phyloP scores from a whole-genome alignment of 2,888 invertebrate species.

The Resseliella maxima region DNA sequence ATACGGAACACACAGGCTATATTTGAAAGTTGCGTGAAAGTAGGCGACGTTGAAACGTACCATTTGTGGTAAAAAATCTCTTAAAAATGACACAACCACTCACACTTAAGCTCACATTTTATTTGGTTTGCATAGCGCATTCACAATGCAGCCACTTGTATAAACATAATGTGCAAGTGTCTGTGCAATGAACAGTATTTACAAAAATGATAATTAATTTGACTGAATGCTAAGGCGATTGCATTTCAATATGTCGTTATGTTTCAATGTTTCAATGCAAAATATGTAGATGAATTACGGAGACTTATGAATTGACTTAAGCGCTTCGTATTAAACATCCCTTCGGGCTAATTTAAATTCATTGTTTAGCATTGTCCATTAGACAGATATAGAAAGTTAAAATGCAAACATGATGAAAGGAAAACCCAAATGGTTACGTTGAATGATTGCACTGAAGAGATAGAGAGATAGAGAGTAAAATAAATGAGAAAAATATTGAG shows the following conservation, averaged over 20 bases:
- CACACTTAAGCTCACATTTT: not conserved
- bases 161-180: no score
- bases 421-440: no score
- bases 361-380: not conserved
- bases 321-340: not conserved
- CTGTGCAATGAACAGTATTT: not conserved
- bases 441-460: no score
- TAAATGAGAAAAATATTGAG: not conserved
- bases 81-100: constrained; percentile 32
- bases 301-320: constrained; percentile 15
- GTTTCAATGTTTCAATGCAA: constrained; percentile 8
- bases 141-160: not conserved
- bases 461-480: no score
- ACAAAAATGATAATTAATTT: constrained; percentile 42
- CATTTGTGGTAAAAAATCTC: constrained; percentile 3
- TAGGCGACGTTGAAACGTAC: not conserved
- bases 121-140: not conserved
- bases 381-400: not conserved
- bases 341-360: not conserved
- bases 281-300: not conserved
- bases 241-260: constrained; percentile 6
- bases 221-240: not conserved
- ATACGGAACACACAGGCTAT: not conserved
- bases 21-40: constrained; percentile 38
- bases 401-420: not conserved